These are phyloP conservation scores for Lepus townsendii DNA, from an alignment of 2,797 vertebrate species.

Conservation along the genomic window DNA sequence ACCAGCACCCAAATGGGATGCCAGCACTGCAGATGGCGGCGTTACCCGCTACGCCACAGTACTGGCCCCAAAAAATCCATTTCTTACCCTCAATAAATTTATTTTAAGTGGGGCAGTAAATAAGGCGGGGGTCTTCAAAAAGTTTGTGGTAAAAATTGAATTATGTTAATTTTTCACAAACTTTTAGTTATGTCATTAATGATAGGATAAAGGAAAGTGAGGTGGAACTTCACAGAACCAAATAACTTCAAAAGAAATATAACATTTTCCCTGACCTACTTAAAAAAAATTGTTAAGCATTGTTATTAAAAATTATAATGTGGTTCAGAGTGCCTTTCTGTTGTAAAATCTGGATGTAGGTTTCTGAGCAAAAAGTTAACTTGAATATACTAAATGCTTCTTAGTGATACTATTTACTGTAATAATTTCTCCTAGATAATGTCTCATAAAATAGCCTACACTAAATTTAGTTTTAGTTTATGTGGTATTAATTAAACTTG, in stretches of 20 bases:
- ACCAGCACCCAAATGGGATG: too few relatives aligned
- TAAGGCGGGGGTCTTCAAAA: background rate
- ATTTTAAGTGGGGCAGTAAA: background rate
- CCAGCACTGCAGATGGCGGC: too few relatives aligned
- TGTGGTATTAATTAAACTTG: conserved; percentile 72
- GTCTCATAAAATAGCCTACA: conserved; percentile 63
- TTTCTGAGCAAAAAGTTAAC: conserved; percentile 56
- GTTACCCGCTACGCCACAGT: too few relatives aligned
- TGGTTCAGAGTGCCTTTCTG: conserved; percentile 23
- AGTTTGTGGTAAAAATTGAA: too few relatives aligned
- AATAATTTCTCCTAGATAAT: conserved; percentile 48
- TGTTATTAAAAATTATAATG: conserved; percentile 41
- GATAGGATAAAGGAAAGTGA: background rate
- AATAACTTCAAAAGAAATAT: conserved; percentile 59
- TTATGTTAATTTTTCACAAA: too few relatives aligned
- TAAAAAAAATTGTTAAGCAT: conserved; percentile 17
- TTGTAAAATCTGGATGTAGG: conserved; percentile 15
- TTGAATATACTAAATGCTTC: conserved; percentile 48
- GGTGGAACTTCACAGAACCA: conserved; percentile 2
- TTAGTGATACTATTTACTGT: conserved; percentile 44
- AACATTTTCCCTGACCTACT: conserved; percentile 33
- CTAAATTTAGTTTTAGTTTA: conserved; percentile 67
- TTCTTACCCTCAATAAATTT: background rate
- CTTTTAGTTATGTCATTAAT: background rate
- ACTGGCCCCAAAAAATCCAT: background rate